Evolutionary conservation across 2,797 vertebrate species (phyloP), one percentile per base, ranked within the genome.

Genomic region (Enteromius mattozi): DNA sequence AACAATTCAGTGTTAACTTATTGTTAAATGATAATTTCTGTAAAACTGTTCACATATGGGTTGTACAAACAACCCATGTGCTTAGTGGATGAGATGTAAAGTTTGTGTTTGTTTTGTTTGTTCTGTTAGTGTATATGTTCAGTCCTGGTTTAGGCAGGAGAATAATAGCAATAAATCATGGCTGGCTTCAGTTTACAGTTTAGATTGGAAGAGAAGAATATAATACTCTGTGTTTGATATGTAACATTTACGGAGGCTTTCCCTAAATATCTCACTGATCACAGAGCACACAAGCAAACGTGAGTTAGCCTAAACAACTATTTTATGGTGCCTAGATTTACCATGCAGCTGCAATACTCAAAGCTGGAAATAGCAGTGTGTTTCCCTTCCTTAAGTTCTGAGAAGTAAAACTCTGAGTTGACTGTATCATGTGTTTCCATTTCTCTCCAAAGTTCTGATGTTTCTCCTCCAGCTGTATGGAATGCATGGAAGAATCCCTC

Each of bases 401-500:
- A 74, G 40, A 47, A 76, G 65, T 71, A 83, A 85, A 65, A 68
- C 45, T n/a, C 49, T 79, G 59, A 47, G 17, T 61, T 88, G 86
- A 77, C 84, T 70, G 42, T 80, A 76, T 74, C 75, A 69, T 33
- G 35, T 40, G 40, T 80, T 89, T 86, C 51, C 13, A 24, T 87
- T 86, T 84, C 33, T 45, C 79, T 19, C 76, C 70, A 70, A 63
- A 33, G 35, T 70, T 76, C 66, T 85, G 21, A n/a, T 66, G 37
- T 54, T 35, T 37, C 49, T 66, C 24, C 72, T 86, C 54, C 74
- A 82, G 65, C 81, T 87, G 51, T 51, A 81, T 72, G 40, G 21
- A 80, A 83, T 83, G 77, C 82, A 70, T 81, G 77, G 24, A 54
- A 86, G 74, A 72, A 78, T 80, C 27, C 70, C 68, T 87, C 77